Conservation (phyloP, 1,140 invertebrate species). For the Aphis craccivora region DNA sequence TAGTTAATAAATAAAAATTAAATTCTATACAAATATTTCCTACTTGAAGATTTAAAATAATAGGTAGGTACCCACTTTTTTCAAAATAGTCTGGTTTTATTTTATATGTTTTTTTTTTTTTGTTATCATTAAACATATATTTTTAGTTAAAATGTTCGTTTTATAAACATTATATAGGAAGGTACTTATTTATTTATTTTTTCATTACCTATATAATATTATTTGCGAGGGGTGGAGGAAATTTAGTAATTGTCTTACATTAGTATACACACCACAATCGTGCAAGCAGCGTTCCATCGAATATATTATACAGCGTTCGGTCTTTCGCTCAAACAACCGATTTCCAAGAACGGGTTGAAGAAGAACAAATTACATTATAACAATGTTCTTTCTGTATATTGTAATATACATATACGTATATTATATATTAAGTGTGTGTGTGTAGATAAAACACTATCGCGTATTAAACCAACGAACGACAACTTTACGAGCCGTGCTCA, state of each 20-base stretch:
- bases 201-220: not conserved
- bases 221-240: not conserved
- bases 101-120: not conserved
- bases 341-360: not conserved
- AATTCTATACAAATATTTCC: not conserved
- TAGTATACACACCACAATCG: not conserved
- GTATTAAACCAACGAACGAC: conserved; percentile 28
- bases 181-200: not conserved
- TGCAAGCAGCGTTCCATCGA: not conserved
- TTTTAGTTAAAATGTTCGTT: not conserved
- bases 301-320: not conserved
- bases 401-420: not conserved
- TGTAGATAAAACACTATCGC: not conserved
- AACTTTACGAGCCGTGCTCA: not conserved
- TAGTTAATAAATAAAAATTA: not conserved
- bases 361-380: conserved; percentile 33
- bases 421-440: too few relatives aligned
- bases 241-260: not conserved
- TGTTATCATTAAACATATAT: not conserved
- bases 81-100: not conserved
- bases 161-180: not conserved
- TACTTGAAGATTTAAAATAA: too few relatives aligned
- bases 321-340: not conserved
- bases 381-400: not conserved
- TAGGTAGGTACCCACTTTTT: not conserved